These are phyloP conservation scores for Drosophila emarginata DNA, from an alignment of 2,888 invertebrate species.

Conservation along the genomic window DNA sequence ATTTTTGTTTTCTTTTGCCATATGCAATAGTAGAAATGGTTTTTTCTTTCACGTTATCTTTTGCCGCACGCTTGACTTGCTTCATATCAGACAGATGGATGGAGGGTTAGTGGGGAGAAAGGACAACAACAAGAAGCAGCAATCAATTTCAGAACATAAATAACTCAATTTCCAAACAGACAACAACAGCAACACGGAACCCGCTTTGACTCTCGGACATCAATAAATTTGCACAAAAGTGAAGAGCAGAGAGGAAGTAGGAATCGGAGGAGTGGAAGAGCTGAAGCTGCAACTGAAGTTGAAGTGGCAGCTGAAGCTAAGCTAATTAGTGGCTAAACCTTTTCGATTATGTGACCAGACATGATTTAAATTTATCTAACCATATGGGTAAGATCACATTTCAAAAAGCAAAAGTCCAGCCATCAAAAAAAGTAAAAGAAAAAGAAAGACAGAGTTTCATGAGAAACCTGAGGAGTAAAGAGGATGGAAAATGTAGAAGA, in stretches of 20 bases:
- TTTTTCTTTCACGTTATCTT: not conserved
- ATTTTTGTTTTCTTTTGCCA: not conserved
- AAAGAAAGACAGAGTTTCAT: slow-evolving; percentile 19
- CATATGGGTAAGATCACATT: slow-evolving; percentile 15
- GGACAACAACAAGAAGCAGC: slow-evolving; percentile 56
- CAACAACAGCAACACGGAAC: slow-evolving; percentile 15
- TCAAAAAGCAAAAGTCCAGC: not conserved
- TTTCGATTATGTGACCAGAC: slow-evolving; percentile 41
- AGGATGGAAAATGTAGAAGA: slow-evolving; percentile 8
- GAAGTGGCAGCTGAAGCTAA: slow-evolving; percentile 16
- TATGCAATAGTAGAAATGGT: not conserved
- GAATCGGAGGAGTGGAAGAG: not conserved
- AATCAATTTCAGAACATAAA: slow-evolving; percentile 73
- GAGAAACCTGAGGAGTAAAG: slow-evolving; percentile 34
- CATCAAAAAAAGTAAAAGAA: not conserved
- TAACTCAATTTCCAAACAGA: slow-evolving; percentile 67
- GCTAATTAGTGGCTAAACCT: slow-evolving; percentile 49
- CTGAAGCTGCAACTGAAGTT: not conserved
- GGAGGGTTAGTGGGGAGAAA: not conserved
- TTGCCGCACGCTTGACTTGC: slow-evolving; percentile 38
- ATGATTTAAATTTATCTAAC: slow-evolving; percentile 18
- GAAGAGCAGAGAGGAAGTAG: slow-evolving; percentile 19
- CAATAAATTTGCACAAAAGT: slow-evolving; percentile 58
- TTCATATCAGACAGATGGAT: slow-evolving; percentile 15
- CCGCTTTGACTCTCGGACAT: slow-evolving; percentile 31